These are phyloP conservation scores for Xestia ashworthii DNA, from an alignment of 2,888 invertebrate genomes.

Conservation along the genomic window DNA sequence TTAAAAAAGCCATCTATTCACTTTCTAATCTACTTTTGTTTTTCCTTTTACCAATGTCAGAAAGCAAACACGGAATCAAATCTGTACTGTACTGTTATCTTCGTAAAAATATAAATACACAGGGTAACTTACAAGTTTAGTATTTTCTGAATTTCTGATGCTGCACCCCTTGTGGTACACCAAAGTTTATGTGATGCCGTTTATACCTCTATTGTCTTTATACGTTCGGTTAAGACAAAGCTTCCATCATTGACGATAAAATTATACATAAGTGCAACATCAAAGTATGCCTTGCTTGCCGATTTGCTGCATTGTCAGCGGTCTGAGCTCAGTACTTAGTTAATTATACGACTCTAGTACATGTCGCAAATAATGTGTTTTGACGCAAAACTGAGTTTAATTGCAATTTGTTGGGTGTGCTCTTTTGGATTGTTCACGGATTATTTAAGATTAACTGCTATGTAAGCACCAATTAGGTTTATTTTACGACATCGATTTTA, in stretches of 20 bases:
- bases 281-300: constrained; percentile 67
- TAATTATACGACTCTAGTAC: constrained; percentile 70
- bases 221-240: constrained; percentile 42
- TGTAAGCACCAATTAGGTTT: constrained; percentile 14
- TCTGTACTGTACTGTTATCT: too few relatives aligned
- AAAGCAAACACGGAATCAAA: background rate
- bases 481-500: background rate
- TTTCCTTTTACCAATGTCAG: background rate
- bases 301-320: constrained; percentile 72
- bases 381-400: constrained; percentile 66
- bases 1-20: constrained; percentile 2
- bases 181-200: constrained; percentile 16
- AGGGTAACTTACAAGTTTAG: background rate
- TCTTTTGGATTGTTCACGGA: constrained; percentile 46
- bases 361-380: constrained; percentile 73
- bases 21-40: constrained; percentile 15
- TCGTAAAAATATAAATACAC: background rate
- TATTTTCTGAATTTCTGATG: background rate
- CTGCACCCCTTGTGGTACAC: background rate
- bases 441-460: constrained; percentile 20
- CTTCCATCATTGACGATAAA: constrained; percentile 73
- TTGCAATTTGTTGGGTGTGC: constrained; percentile 27
- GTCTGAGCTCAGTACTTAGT: constrained; percentile 63
- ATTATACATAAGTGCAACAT: constrained; percentile 66
- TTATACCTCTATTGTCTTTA: constrained; percentile 33